These are phyloP conservation scores for Diplogasteroides magnus DNA, from an alignment of 1,140 invertebrate species.

Conservation along the genomic window DNA sequence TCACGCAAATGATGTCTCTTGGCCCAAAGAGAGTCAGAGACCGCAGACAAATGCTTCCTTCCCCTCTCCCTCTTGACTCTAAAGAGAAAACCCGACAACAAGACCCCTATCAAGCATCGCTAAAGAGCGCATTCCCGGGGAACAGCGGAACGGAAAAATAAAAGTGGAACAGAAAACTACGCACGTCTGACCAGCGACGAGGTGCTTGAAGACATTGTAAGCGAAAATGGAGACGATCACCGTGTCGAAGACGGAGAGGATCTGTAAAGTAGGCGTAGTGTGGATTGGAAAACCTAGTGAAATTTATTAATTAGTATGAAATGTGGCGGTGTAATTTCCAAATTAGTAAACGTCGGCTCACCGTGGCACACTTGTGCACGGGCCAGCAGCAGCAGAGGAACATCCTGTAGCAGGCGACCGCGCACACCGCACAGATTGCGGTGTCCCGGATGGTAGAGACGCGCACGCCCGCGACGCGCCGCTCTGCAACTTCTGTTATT, in stretches of 20 bases:
- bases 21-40: too few relatives aligned
- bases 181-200: background rate
- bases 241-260: constrained; percentile 15
- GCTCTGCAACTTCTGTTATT: background rate
- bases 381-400: constrained; percentile 25
- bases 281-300: background rate
- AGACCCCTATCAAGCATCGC: too few relatives aligned
- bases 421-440: background rate
- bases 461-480: background rate
- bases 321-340: too few relatives aligned
- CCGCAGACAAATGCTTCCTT: too few relatives aligned
- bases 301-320: too few relatives aligned
- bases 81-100: too few relatives aligned
- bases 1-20: too few relatives aligned
- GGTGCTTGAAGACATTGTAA: constrained; percentile 5
- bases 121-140: too few relatives aligned
- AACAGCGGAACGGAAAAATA: too few relatives aligned
- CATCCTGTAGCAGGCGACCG: constrained; percentile 4
- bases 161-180: too few relatives aligned
- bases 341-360: background rate
- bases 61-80: too few relatives aligned
- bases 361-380: constrained; percentile 16
- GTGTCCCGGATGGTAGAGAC: background rate
- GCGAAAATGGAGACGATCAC: constrained; percentile 11
- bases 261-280: constrained; percentile 6